Evolutionary conservation across 2,113 vertebrate genomes (phyloP).

Genomic region (Pedionomus torquatus): DNA sequence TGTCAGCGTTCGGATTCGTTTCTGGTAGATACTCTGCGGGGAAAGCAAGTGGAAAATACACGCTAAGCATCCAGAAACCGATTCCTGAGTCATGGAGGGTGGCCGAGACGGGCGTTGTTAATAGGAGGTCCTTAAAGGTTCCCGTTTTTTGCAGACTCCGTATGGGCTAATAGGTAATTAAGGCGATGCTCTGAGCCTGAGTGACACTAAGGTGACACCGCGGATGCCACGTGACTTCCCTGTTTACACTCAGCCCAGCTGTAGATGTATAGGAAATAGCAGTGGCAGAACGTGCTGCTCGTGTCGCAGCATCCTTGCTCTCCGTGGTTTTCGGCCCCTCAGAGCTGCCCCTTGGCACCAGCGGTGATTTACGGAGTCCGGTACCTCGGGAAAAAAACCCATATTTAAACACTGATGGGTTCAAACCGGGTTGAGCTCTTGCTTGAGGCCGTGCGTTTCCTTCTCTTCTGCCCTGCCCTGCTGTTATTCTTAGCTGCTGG

Average conservation of each 20-base stretch:
- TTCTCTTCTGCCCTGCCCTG: not conserved
- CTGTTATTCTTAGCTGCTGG: not conserved
- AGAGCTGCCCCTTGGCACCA: not conserved
- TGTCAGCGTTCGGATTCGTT: conserved; percentile 33
- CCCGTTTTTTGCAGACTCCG: not conserved
- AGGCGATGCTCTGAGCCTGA: not conserved
- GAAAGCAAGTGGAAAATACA: not conserved
- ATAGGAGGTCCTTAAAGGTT: not conserved
- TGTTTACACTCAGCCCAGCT: not conserved
- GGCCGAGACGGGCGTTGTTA: not conserved
- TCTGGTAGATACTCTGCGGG: not conserved
- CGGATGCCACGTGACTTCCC: not conserved
- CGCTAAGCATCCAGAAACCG: not conserved
- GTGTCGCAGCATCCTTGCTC: fast-evolving
- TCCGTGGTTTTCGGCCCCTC: not conserved
- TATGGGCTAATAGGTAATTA: not conserved
- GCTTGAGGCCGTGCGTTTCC: not conserved
- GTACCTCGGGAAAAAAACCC: not conserved
- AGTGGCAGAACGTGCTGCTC: not conserved
- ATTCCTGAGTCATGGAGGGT: conserved; percentile 35
- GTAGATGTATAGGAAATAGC: not conserved
- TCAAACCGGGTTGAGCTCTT: not conserved
- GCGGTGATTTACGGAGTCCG: fast-evolving
- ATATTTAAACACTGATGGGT: fast-evolving
- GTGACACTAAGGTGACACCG: not conserved